Evolutionary conservation across 2,113 vertebrate species (phyloP), one percentile per base, ranked within the genome.

Genomic region (Hymenochirus boettgeri): DNA sequence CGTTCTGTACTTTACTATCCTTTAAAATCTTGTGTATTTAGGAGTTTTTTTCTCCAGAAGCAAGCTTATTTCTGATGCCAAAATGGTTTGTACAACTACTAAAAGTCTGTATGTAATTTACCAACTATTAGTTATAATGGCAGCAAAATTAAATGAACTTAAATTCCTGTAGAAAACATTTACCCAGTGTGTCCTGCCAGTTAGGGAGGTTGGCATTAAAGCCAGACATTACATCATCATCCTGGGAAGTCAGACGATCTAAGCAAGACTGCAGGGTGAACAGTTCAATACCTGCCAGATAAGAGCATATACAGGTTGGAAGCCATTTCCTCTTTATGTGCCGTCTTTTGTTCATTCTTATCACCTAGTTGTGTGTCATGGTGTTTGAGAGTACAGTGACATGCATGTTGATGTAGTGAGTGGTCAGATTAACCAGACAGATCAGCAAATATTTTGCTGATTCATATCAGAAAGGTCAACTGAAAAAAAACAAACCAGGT

Each of bases 221-320:
- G 87, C 90, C 90, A 96, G 93, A 95, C 93, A 92, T 95, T 94
- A 94, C 91, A 90, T 95, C 92, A 96, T 91, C 86, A 83, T 90
- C 86, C 90, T 87, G 89, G 92, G 91, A 91, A 89, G 90, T 89
- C 88, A 87, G 90, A 88, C 86, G 85, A 91, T 91, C 90, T 92
- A 92, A 92, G 89, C 91, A 90, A 91, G 88, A 90, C 85, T 90
- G 83, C 88, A 88, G 88, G 85, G 84, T 80, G 83, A 87, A 85
- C 79, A 87, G 86, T 88, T 85, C 86, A 89, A 86, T 92, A 93
- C 91, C 90, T 95, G 88, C 86, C 79, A 90, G 90, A 89, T 91
- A 88, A 89, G 82, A 80, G 77, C 80, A 83, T 79, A 81, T 76
- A 76, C 71, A 70, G 81, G 77, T 78, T 82, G 81, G 78, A 71